Conservation (phyloP, 2,888 invertebrate genomes). For the Meteorus cinctellus region DNA sequence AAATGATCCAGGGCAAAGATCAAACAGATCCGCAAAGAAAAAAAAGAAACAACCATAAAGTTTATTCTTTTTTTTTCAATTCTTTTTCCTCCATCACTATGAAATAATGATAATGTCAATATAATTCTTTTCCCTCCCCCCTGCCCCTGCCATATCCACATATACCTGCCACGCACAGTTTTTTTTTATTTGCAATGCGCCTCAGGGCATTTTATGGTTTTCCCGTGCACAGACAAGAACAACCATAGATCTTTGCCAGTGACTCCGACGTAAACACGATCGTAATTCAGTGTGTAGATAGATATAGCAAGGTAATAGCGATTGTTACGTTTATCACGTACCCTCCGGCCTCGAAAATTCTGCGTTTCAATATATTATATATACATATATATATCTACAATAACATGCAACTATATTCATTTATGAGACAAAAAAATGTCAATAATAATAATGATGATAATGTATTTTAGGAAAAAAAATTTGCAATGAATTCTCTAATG, state of each 20-base stretch:
- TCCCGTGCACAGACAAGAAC: conserved; percentile 31
- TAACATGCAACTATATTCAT: conserved; percentile 40
- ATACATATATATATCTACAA: conserved; percentile 35
- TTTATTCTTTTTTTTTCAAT: neutral
- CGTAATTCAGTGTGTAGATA: conserved; percentile 51
- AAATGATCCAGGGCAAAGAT: neutral
- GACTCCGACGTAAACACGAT: conserved; percentile 50
- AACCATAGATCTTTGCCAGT: conserved; percentile 48
- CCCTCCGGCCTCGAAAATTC: conserved; percentile 40
- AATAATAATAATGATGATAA: too few relatives aligned
- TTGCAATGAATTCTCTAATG: conserved; percentile 20
- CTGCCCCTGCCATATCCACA: neutral
- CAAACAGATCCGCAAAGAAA: neutral
- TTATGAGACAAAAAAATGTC: conserved; percentile 9
- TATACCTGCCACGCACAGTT: neutral
- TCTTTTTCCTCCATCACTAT: conserved; percentile 20
- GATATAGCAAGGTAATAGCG: conserved; percentile 35
- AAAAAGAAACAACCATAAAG: too few relatives aligned
- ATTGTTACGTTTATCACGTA: conserved; percentile 51
- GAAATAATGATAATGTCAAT: conserved; percentile 2
- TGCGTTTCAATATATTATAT: conserved; percentile 14
- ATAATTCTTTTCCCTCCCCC: neutral
- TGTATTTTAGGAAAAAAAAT: neutral
- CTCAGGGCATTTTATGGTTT: conserved; percentile 24
- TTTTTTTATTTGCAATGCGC: conserved; percentile 14